Percentiles rank a stretch among this genome's conserved stretches.
Conservation (phyloP, 1,140 invertebrate species). For the Streblospio benedicti region DNA sequence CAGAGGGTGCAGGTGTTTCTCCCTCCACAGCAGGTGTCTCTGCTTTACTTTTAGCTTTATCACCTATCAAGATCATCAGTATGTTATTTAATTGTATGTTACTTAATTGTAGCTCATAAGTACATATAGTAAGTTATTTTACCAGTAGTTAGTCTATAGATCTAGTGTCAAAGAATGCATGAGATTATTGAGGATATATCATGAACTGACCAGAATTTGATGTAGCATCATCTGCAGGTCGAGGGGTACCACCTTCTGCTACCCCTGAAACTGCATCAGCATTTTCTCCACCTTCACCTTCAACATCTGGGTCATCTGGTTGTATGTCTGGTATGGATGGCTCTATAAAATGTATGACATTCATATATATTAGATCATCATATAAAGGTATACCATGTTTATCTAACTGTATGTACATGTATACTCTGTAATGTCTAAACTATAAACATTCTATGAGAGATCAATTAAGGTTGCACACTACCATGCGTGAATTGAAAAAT, state of each 20-base stretch:
- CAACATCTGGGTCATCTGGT: slow-evolving; percentile 24
- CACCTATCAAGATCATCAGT: no score
- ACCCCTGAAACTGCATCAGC: not conserved
- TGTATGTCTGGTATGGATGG: slow-evolving; percentile 44
- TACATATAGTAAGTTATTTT: not conserved
- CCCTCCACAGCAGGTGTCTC: no score
- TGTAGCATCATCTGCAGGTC: not conserved
- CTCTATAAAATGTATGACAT: no score
- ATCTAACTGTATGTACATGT: not conserved
- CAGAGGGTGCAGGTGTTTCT: no score
- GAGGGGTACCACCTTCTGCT: not conserved
- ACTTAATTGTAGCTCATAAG: no score
- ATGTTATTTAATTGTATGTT: no score
- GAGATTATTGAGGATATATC: not conserved
- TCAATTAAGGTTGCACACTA: not conserved
- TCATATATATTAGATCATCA: no score
- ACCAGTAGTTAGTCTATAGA: not conserved
- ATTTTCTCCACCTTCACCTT: slow-evolving; percentile 17
- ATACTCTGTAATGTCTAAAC: not conserved
- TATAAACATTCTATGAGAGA: not conserved
- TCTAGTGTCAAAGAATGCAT: slow-evolving; percentile 23
- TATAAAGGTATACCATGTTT: no score
- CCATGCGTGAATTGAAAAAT: no score
- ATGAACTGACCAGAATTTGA: not conserved
- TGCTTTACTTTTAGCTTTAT: no score